These are phyloP conservation scores for Caenorhabditis zanzibari DNA, from an alignment of 2,888 invertebrate genomes.

Conservation along the genomic window DNA sequence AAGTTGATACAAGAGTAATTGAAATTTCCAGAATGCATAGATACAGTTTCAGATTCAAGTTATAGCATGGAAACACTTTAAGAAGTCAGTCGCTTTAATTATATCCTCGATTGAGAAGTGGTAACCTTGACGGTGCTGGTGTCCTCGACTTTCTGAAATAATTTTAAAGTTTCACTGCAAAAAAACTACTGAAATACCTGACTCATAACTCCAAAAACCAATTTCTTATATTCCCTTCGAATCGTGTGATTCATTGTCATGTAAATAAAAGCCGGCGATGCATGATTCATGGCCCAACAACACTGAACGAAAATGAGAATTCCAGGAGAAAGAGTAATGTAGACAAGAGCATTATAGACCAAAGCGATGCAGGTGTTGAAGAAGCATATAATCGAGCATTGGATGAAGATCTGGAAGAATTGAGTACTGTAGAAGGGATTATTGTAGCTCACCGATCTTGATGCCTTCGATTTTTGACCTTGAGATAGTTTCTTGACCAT, in stretches of 20 bases:
- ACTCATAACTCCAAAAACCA: constrained; percentile 4
- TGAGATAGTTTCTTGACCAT: constrained; percentile 28
- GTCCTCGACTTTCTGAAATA: constrained; percentile 24
- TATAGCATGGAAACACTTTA: too few relatives aligned
- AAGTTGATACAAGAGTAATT: too few relatives aligned
- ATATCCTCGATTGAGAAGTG: constrained; percentile 3
- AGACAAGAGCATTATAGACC: constrained; percentile 12
- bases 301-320: constrained; percentile 9
- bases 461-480: constrained; percentile 40
- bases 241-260: constrained; percentile 32
- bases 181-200: neutral
- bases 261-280: constrained; percentile 30
- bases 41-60: too few relatives aligned
- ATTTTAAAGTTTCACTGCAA: neutral
- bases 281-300: constrained; percentile 23
- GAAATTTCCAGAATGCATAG: too few relatives aligned
- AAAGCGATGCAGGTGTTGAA: constrained; percentile 51
- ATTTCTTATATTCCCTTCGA: constrained; percentile 13
- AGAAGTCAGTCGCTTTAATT: neutral
- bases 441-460: constrained; percentile 13
- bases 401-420: constrained; percentile 51
- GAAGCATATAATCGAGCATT: constrained; percentile 60
- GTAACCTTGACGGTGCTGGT: constrained; percentile 12
- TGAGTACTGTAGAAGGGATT: neutral
- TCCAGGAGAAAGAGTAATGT: constrained; percentile 7